Evolutionary conservation across 2,888 invertebrate genomes (phyloP), one percentile per base, ranked within the genome.

Genomic region (Drosophila hamatofila): DNA sequence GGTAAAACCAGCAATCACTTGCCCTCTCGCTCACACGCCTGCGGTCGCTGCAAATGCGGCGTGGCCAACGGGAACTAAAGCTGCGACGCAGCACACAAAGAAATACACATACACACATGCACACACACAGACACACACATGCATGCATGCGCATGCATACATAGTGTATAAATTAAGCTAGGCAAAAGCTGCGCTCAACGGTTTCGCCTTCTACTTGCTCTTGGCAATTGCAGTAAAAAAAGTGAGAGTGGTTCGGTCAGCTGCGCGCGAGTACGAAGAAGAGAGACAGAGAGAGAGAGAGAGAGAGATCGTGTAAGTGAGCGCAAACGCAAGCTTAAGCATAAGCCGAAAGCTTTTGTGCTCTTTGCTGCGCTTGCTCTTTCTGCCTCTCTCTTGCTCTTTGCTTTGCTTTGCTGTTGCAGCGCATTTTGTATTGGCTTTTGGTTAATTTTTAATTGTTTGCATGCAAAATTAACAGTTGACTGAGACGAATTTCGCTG

Each of bases 1-100:
- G 86, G 89, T 87, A 84, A 89, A 89, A 87, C 86, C 58, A 82
- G 88, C 89, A 66, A 46, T 25, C 33, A 23, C 46, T 27, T 23
- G 46, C 62, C 18, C 46, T 66, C 66, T 89, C 48, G 69, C 62
- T 66, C 51, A 39, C 39, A 64, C 25, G 35, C 39, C 37, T 27
- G 39, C 39, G n/a, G 6, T 35, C 65, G 72, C 76, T 71, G 70
- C 54, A 42, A 51, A 74, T 54, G 61, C 67, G 76, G 68, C 62
- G 76, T 86, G 83, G 72, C 59, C 88, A 86, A 86, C 86, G 89
- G 86, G 80, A 86, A 84, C 64, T 73, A 74, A 89, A 86, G 86
- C 86, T 88, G 68, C 11, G 12, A n/a, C 4, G 14, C 41, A 25
- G 46, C n/a, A 12, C 5, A 48, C 46, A n/a, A 25, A n/a, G n/a